Evolutionary conservation across 2,888 invertebrate genomes (phyloP), one percentile per base, ranked within the genome.

Genomic region (Eupeodes latifasciatus): DNA sequence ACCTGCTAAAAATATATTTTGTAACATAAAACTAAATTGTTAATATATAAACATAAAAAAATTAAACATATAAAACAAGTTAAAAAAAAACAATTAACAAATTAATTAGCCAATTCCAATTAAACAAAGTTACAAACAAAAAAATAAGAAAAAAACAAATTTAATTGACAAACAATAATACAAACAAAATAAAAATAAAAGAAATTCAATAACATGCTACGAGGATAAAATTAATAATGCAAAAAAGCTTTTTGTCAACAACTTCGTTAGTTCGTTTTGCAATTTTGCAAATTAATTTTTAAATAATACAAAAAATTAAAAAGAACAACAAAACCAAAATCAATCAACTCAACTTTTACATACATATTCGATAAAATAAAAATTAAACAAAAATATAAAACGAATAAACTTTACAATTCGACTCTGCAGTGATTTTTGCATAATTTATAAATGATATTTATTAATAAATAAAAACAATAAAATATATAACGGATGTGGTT

Each of bases 91-190:
- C 76, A 84, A 89, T 87, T 72, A 87, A 81, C 83, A 87, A 87
- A 89, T 89, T 76, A 89, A 87, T 87, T 87, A 89, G 85, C 89
- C 84, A 90, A 88, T 85, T 90, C 87, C 90, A 89, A 79, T 71
- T 81, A 84, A 64, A 34, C 36, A 34, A 64, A 61, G 55, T 62
- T 57, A 77, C 76, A 81, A 53, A 69, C 11, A 40, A 49, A 53
- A 16, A 64, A 1, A 16, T 16, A 34, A 44, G 47, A 9, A 27
- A 27, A 27, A 57, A n/a, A 69, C n/a, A 16, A 53, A 14, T 55
- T 44, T 47, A 72, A 55, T 61, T 82, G 76, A 71, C 47, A 71
- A 81, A 75, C 36, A 84, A 66, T 47, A 62, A 74, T 72, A 84
- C 77, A 74, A 88, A 55, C 71, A 64, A 66, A 76, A 64, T 27